Conservation (phyloP, 2,113 vertebrate species). For the Nycticryphes semicollaris region DNA sequence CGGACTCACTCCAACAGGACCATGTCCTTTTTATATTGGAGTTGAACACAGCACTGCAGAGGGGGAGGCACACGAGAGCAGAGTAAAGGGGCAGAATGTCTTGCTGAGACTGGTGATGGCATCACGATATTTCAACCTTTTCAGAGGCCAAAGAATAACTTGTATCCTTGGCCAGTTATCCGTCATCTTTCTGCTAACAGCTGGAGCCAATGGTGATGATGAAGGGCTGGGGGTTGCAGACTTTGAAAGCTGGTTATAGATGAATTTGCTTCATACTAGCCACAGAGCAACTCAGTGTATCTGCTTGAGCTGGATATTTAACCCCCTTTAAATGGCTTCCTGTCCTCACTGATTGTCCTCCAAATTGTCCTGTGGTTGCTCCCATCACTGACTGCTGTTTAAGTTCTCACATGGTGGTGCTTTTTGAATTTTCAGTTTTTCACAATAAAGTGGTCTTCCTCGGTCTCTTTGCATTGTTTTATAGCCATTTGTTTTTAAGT, state of each 20-base stretch:
- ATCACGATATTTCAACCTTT: rapidly evolving
- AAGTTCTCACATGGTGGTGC: not conserved
- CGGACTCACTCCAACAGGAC: not conserved
- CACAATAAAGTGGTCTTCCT: conserved; percentile 53
- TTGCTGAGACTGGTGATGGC: not conserved
- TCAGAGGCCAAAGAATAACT: not conserved
- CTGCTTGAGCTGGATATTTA: not conserved
- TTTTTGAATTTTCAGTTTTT: conserved; percentile 47
- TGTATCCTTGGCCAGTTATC: not conserved
- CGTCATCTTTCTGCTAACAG: not conserved
- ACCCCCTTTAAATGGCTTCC: not conserved
- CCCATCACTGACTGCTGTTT: not conserved
- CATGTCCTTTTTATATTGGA: not conserved
- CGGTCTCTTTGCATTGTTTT: conserved; percentile 57
- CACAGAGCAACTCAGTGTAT: not conserved
- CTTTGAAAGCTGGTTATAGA: not conserved
- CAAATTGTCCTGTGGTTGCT: not conserved
- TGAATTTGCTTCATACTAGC: not conserved
- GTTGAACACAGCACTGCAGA: not conserved
- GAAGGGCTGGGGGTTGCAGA: not conserved
- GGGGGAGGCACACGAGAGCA: not conserved
- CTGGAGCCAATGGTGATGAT: not conserved
- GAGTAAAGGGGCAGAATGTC: not conserved
- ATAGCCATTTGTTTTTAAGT: conserved; percentile 63
- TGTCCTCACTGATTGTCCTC: not conserved